These are phyloP conservation scores for Nibea albiflora DNA, from an alignment of 2,113 vertebrate genomes.

Conservation along the genomic window DNA sequence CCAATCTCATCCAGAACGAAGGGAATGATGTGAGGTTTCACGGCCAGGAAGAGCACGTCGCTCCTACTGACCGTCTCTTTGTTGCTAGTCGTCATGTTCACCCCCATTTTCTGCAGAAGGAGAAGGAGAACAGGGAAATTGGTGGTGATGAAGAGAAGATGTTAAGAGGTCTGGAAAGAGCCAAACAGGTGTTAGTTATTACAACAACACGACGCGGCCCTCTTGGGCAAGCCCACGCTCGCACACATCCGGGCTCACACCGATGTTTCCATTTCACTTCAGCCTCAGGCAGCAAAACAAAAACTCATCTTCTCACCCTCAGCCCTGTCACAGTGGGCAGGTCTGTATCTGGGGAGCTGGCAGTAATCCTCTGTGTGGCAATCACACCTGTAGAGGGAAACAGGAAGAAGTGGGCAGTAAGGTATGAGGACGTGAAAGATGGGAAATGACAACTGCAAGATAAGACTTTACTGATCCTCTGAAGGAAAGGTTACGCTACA, in stretches of 20 bases:
- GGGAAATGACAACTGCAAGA: background rate
- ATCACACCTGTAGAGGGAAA: conserved; percentile 85
- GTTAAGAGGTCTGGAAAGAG: background rate
- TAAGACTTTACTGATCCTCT: background rate
- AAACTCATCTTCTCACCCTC: conserved; percentile 83
- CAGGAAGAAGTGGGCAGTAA: conserved; percentile 11
- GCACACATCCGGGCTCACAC: background rate
- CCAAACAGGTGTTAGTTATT: conserved; percentile 2
- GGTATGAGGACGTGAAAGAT: background rate
- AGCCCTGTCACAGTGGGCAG: conserved; percentile 88
- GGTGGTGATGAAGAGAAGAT: background rate
- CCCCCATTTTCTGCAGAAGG: conserved; percentile 90
- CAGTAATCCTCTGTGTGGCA: conserved; percentile 91
- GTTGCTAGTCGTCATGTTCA: conserved; percentile 94
- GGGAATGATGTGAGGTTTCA: conserved; percentile 97
- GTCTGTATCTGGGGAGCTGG: conserved; percentile 92
- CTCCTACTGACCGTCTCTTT: conserved; percentile 92
- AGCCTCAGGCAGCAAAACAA: background rate
- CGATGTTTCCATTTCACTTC: conserved; percentile 7
- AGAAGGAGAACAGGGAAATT: background rate
- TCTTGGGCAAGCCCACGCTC: background rate
- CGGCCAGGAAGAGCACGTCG: conserved; percentile 95
- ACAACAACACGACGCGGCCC: background rate
- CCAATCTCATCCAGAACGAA: conserved; percentile 98
- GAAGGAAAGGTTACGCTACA: background rate